Evolutionary conservation across 2,888 invertebrate genomes (phyloP), one percentile per base, ranked within the genome.

Genomic region (Leucoma salicis): DNA sequence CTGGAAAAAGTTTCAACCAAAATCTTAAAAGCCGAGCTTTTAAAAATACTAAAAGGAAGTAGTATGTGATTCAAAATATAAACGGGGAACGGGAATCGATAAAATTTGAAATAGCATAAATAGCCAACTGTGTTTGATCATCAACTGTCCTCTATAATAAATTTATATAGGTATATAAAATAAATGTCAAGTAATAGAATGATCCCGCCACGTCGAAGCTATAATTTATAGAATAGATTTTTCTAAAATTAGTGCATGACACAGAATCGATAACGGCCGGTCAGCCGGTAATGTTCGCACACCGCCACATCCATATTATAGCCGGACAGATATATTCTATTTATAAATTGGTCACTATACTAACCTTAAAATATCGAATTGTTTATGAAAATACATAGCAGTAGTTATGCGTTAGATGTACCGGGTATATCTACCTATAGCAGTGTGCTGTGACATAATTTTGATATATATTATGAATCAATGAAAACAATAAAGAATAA

Each of bases 201-300:
- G 59, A 51, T 59, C 58, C 39, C 59, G 56, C 49, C 56, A 49
- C 56, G 58, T 53, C 57, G 54, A 63, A 41, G 53, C 58, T 49
- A 60, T 68, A 63, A 70, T 66, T 68, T 67, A 67, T 62, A 60
- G 44, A 54, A 66, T 61, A 63, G 70, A 66, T 72, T 77, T 70
- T 74, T 78, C 78, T 80, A 78, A 78, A 78, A 76, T 78, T 77
- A 80, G 78, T 77, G 66, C 67, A 66, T 68, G 77, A 72, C 74
- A 75, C 59, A 65, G 66, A 75, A 80, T 78, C 79, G 70, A 81
- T 81, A 77, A 70, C 66, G 75, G 73, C 64, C 74, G 70, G 63
- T 42, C 64, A 50, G 55, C 48, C 56, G 68, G 46, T 69, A 66
- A 71, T 68, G 69, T 68, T 74, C 72, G 70, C 68, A 57, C 59